Conservation (phyloP, 53 echinoderm and acorn worm species). For the Pentamera pediparva region DNA sequence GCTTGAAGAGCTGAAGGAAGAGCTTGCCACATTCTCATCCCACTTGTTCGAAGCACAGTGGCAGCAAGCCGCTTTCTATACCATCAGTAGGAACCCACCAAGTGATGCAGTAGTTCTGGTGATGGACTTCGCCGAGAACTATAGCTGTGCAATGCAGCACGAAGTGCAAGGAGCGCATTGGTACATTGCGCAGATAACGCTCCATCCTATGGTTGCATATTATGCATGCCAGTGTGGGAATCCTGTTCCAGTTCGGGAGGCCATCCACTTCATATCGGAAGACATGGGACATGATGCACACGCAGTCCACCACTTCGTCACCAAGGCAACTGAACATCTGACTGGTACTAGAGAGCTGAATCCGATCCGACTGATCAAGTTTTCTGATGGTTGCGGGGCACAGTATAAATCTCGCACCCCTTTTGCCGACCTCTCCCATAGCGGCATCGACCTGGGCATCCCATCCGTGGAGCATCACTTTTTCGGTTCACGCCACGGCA, state of each 20-base stretch:
- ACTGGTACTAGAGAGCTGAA: too few relatives aligned
- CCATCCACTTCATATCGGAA: constrained; percentile 9
- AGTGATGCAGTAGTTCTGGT: background rate
- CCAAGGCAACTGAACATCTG: too few relatives aligned
- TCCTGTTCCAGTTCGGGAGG: constrained; percentile 19
- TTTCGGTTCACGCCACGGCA: too few relatives aligned
- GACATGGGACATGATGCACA: constrained; percentile 11
- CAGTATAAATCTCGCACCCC: too few relatives aligned
- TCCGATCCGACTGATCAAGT: too few relatives aligned
- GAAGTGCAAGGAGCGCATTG: constrained; percentile 41
- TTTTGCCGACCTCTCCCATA: too few relatives aligned
- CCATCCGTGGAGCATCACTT: too few relatives aligned
- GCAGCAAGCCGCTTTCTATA: background rate
- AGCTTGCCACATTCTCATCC: background rate
- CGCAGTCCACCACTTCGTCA: too few relatives aligned
- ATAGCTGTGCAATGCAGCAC: constrained; percentile 10
- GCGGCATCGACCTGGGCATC: too few relatives aligned
- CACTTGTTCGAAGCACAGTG: background rate
- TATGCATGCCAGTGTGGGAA: constrained; percentile 24
- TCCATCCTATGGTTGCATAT: constrained; percentile 32
- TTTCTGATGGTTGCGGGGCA: too few relatives aligned
- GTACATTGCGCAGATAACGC: background rate
- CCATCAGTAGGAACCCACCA: background rate
- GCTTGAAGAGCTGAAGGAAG: background rate
- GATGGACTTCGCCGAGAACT: constrained; percentile 38